These are phyloP conservation scores for Hemiscyllium ocellatum DNA, from an alignment of 2,113 vertebrate species.

Conservation along the genomic window DNA sequence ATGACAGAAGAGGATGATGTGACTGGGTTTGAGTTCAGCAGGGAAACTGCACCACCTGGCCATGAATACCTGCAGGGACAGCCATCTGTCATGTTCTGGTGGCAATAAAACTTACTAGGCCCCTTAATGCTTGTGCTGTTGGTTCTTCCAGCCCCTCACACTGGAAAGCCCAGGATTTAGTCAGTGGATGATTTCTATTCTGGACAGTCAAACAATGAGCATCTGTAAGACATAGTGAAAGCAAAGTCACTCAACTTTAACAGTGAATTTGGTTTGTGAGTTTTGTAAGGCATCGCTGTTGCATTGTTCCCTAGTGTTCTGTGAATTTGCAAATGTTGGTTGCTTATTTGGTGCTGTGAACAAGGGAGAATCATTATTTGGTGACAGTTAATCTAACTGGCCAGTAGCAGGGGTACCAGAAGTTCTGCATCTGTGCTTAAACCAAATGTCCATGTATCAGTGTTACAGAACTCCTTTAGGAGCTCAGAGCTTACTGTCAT, in stretches of 20 bases:
- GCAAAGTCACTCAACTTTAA: neutral
- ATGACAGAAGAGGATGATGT: neutral
- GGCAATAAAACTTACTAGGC: neutral
- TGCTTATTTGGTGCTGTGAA: neutral
- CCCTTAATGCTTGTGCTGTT: neutral
- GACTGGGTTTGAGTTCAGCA: neutral
- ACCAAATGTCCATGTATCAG: too few species aligned
- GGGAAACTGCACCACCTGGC: slow-evolving; percentile 15
- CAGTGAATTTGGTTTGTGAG: neutral
- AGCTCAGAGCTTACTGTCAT: neutral
- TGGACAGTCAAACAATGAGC: neutral
- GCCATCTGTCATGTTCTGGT: slow-evolving; percentile 11
- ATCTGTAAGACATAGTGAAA: neutral
- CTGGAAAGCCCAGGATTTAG: neutral
- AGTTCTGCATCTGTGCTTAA: neutral
- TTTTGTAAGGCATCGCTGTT: neutral
- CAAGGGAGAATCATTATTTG: neutral
- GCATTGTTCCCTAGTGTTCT: neutral
- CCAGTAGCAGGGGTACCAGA: neutral
- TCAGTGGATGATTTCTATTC: neutral
- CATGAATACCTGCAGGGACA: neutral
- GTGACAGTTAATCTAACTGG: neutral
- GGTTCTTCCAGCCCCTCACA: neutral
- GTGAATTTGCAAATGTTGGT: neutral
- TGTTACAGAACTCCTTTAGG: neutral